A percentile compares a stretch with the other conserved stretches of the same genome.
Conservation (phyloP, 2,113 vertebrate species). For the Lepidothrix coronata region DNA sequence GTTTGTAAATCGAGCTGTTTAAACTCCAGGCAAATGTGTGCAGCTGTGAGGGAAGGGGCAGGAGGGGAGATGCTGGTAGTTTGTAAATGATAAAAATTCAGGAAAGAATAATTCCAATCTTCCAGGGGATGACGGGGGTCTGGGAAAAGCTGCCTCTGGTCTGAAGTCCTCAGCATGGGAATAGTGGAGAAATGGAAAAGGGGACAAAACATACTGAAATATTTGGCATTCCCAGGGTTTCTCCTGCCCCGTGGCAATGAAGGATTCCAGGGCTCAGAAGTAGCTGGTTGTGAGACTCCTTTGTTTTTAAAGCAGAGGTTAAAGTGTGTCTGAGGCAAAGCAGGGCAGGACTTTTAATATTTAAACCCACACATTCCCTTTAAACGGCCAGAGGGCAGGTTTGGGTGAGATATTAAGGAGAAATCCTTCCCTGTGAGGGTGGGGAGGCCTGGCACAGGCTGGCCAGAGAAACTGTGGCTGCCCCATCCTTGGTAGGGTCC, state of each 20-base stretch:
- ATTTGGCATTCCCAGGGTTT: background rate
- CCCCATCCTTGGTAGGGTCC: rapidly evolving
- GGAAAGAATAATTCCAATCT: background rate
- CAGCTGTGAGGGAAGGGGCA: background rate
- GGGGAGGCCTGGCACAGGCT: background rate
- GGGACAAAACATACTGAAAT: background rate
- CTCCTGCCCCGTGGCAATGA: background rate
- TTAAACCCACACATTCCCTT: background rate
- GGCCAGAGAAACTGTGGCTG: background rate
- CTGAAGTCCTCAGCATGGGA: rapidly evolving
- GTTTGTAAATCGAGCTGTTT: rapidly evolving
- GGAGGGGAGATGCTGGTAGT: background rate
- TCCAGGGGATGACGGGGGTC: background rate
- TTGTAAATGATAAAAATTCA: background rate
- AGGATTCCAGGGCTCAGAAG: background rate
- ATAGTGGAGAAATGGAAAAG: background rate
- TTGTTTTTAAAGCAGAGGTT: background rate
- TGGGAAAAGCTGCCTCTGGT: background rate
- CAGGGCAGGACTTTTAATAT: background rate
- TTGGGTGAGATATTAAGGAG: background rate
- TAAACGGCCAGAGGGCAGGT: background rate
- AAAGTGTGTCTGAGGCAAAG: background rate
- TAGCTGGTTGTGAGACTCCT: background rate
- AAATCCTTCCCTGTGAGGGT: background rate
- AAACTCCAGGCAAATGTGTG: background rate